phyloP scores from a whole-genome alignment of 1,140 invertebrate genomes.

The Zaprionus tsacasi region DNA sequence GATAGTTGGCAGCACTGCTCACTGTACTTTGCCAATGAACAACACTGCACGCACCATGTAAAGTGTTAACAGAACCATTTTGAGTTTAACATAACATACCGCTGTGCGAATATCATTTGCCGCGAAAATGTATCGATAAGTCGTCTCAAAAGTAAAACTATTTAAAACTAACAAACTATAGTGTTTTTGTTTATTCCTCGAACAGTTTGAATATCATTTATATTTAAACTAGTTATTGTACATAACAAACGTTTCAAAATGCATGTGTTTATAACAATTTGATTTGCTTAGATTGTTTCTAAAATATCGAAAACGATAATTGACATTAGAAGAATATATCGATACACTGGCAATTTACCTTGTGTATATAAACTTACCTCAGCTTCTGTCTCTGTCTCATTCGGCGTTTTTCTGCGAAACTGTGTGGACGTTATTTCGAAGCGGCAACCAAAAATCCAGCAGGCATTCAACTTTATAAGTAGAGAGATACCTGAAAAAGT shows the following conservation, averaged over 20 bases:
- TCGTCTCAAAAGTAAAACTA: neutral
- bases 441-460: constrained; percentile 51
- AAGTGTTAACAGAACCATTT: constrained; percentile 16
- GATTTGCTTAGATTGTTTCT: neutral
- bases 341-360: constrained; percentile 28
- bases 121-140: neutral
- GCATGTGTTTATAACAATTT: neutral
- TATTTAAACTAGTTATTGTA: neutral
- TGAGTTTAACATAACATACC: constrained; percentile 31
- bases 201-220: neutral
- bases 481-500: constrained; percentile 63
- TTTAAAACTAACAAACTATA: neutral
- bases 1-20: neutral
- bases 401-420: constrained; percentile 75
- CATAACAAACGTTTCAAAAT: neutral
- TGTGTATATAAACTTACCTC: constrained; percentile 52
- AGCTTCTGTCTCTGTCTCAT: constrained; percentile 70
- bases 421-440: constrained; percentile 68
- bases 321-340: constrained; percentile 23
- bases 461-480: constrained; percentile 57
- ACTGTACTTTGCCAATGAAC: neutral
- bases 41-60: neutral
- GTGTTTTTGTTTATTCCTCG: neutral
- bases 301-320: constrained; percentile 23
- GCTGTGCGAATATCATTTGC: neutral